phyloP scores from a whole-genome alignment of 1,140 invertebrate genomes.

The Lithobius niger region DNA sequence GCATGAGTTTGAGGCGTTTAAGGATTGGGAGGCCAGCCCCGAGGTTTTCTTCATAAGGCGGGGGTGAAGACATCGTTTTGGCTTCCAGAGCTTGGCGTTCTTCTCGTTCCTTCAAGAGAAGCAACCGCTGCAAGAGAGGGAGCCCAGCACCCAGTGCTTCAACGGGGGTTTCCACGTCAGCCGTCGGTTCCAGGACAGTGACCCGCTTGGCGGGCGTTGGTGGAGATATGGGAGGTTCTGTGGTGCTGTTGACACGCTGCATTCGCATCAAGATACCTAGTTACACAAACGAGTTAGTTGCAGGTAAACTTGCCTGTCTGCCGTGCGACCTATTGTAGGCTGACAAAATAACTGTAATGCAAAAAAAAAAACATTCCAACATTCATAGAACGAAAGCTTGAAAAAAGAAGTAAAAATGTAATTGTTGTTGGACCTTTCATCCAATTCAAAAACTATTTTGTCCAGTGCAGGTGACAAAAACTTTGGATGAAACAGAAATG shows the following conservation, averaged over 20 bases:
- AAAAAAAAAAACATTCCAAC: no score
- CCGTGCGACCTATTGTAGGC: no score
- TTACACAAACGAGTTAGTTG: no score
- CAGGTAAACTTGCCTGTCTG: no score
- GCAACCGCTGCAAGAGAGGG: background rate
- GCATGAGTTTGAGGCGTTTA: slow-evolving; percentile 59
- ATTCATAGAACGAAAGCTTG: no score
- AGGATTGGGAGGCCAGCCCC: slow-evolving; percentile 61
- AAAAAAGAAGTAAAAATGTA: no score
- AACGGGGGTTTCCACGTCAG: slow-evolving; percentile 29
- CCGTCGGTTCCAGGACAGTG: slow-evolving; percentile 20
- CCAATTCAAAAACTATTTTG: no score
- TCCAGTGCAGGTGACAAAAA: no score
- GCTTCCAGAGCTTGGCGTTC: background rate
- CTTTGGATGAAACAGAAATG: no score
- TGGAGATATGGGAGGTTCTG: slow-evolving; percentile 33
- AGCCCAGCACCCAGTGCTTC: slow-evolving; percentile 35
- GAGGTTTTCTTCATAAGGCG: slow-evolving; percentile 38
- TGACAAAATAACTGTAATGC: no score
- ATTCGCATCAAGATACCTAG: slow-evolving; percentile 39
- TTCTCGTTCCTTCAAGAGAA: slow-evolving; percentile 6
- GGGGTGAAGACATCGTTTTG: background rate
- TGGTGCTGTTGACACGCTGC: slow-evolving; percentile 50
- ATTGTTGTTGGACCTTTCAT: no score
- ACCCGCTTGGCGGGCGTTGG: slow-evolving; percentile 12